Evolutionary conservation across 1,140 invertebrate species (phyloP).

Genomic region (Drosophila teissieri): DNA sequence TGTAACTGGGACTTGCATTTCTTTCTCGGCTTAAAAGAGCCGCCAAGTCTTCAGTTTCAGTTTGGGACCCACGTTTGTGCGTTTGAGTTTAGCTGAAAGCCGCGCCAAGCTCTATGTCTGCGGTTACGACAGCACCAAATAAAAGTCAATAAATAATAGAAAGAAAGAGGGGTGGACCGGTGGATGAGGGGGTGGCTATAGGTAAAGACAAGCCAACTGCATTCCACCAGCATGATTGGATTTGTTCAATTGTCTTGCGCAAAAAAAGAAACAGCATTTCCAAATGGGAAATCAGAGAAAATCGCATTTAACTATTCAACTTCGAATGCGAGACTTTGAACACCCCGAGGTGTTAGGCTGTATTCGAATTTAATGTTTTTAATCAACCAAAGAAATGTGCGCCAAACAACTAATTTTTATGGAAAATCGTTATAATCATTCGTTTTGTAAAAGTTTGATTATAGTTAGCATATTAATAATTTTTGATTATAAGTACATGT

Average conservation of each 20-base stretch:
- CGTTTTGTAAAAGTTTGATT: too few relatives aligned
- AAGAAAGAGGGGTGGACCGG: slow-evolving; percentile 16
- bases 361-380: neutral
- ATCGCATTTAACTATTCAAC: neutral
- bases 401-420: too few relatives aligned
- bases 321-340: too few relatives aligned
- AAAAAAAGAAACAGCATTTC: slow-evolving; percentile 31
- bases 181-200: slow-evolving; percentile 6
- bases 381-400: too few relatives aligned
- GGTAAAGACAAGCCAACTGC: slow-evolving; percentile 58
- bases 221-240: slow-evolving; percentile 63
- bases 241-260: slow-evolving; percentile 72
- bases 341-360: neutral
- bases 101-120: slow-evolving; percentile 17
- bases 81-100: slow-evolving; percentile 31
- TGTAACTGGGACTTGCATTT: slow-evolving; percentile 15
- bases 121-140: slow-evolving; percentile 72
- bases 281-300: slow-evolving; percentile 35
- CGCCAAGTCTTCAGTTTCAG: slow-evolving; percentile 17
- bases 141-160: slow-evolving; percentile 78
- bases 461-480: neutral
- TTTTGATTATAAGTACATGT: neutral
- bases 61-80: slow-evolving; percentile 19
- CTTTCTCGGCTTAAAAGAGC: slow-evolving; percentile 36
- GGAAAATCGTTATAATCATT: too few relatives aligned